Evolutionary conservation across 1,140 invertebrate species (phyloP), one percentile per base, ranked within the genome.

Genomic region (Hycleus phaleratus): DNA sequence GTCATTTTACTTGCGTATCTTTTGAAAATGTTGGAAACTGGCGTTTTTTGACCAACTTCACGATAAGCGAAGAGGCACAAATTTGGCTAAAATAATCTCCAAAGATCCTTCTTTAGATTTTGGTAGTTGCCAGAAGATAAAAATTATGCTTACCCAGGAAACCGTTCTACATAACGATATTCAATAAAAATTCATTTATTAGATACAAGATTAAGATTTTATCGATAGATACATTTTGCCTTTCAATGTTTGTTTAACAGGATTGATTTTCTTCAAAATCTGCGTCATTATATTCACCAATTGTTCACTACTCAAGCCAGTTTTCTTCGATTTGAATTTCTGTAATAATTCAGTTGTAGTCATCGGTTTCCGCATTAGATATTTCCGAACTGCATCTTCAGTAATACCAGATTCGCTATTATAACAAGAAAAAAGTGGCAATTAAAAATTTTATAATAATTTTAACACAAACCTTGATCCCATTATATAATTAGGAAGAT

Each of bases 311-410:
- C 84, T 86, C 32, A 96, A 79, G 8, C 91, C 91, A n/a, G 90
- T 91, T 66, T 94, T 93, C 72, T 95, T 95, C 24, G 89, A 90
- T 73, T 94, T 95, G 76, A 97, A 96, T 76, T 97, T 97, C 46
- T 94, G 90, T 4, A 97, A 72, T 10, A 32, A 32, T 32, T 32
- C 32, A 4, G 32, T 32, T 32, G 32, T 32, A 2, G 24, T 10
- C 88, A 97, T 95, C 2, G 95, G 95, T 71, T 97, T 97, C 0
- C 95, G 81, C 67, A 90, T 89, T 11, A 98, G 77, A 74, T 98
- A 98, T 11, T 12, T 12, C 10, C 10, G 79, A 4, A 98, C 93
- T 1, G 92, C 88, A 65, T 97, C 95, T 74, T 98, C 95, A 2
- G 90, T 93, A 11, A 96, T 92, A 24, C 92, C 92, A 64, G 90